These are phyloP conservation scores for Bovichtus variegatus DNA, from an alignment of 2,797 vertebrate genomes.

Conservation along the genomic window DNA sequence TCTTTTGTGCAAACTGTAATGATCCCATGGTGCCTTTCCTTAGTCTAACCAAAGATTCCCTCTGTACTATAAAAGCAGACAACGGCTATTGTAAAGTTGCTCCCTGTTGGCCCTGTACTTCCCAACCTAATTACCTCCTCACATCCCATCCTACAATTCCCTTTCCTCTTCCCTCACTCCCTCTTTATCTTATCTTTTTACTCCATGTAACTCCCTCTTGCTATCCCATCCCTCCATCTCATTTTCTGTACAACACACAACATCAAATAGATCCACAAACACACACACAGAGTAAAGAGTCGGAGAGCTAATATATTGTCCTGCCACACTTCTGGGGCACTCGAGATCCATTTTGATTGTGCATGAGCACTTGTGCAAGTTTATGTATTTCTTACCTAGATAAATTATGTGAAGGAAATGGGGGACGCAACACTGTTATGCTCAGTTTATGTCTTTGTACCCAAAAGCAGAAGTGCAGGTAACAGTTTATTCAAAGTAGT, in stretches of 20 bases:
- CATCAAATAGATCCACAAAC: slow-evolving; percentile 10
- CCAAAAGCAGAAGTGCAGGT: no score
- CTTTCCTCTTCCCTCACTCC: slow-evolving; percentile 11
- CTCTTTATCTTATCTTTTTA: slow-evolving; percentile 55
- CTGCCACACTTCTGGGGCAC: not conserved
- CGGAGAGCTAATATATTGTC: not conserved
- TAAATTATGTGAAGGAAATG: not conserved
- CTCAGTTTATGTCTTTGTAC: no score
- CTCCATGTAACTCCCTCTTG: slow-evolving; percentile 38
- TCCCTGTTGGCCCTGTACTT: slow-evolving; percentile 44
- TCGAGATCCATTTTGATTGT: not conserved
- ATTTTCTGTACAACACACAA: slow-evolving; percentile 27
- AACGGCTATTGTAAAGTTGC: slow-evolving; percentile 48
- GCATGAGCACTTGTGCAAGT: not conserved
- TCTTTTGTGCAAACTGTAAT: slow-evolving; percentile 34
- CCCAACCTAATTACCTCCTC: slow-evolving; percentile 58
- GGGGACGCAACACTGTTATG: not conserved
- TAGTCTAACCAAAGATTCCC: slow-evolving; percentile 13
- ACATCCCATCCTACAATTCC: slow-evolving; percentile 35
- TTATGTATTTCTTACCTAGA: not conserved
- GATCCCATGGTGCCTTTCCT: slow-evolving; percentile 32
- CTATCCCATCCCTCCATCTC: slow-evolving; percentile 1
- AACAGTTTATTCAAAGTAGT: no score
- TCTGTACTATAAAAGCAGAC: slow-evolving; percentile 34
- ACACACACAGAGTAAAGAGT: not conserved